Percentiles rank a stretch among this genome's conserved stretches.
Evolutionary conservation across 53 echinoderm and acorn worm genomes (phyloP).

Genomic region (Temnopleurus reevesii): DNA sequence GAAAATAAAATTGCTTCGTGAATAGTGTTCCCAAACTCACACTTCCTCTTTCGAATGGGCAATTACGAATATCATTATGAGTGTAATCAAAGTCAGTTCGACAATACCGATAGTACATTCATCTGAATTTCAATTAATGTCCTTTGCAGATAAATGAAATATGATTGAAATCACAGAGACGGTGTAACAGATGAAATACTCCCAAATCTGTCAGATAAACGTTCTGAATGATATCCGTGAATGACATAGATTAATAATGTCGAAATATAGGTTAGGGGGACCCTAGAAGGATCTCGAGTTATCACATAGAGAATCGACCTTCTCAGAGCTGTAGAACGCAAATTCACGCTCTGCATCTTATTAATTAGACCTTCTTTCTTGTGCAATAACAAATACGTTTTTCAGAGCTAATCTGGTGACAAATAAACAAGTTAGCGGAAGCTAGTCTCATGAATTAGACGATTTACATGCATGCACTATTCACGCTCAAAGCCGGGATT

Average conservation of each 20-base stretch:
- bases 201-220: neutral
- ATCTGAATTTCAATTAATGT: too few species aligned
- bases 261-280: neutral
- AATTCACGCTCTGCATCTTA: neutral
- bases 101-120: too few species aligned
- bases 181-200: too few species aligned
- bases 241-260: neutral
- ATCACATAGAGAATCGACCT: constrained; percentile 3
- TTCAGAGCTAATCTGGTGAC: constrained; percentile 14
- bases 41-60: too few species aligned
- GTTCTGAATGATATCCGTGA: neutral
- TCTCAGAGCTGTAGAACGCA: neutral
- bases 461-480: too few species aligned
- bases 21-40: too few species aligned
- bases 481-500: too few species aligned
- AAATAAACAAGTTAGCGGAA: neutral
- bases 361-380: constrained; percentile 6
- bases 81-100: too few species aligned
- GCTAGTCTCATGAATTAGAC: neutral
- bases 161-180: too few species aligned
- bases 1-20: too few species aligned
- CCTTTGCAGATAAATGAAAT: too few species aligned
- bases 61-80: too few species aligned
- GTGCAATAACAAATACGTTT: constrained; percentile 35
- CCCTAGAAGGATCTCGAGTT: neutral